Evolutionary conservation across 2,113 vertebrate species (phyloP), one percentile per base, ranked within the genome.

Genomic region (Oceanodroma tethys): DNA sequence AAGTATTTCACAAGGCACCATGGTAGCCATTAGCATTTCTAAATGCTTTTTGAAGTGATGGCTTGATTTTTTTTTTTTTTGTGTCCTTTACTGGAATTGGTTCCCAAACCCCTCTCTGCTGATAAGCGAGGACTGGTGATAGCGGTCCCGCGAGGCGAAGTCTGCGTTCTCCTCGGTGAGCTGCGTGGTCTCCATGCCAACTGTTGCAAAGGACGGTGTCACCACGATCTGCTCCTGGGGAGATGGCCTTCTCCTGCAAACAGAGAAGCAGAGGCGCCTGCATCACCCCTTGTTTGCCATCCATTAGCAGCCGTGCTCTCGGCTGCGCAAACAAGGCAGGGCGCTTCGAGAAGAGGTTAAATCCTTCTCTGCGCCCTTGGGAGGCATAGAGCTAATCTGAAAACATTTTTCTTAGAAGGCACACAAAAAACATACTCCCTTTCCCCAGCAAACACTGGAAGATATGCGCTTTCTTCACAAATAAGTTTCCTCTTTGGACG

Each of bases 121-220:
- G 97, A 99, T 96, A 38, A 98, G 92, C 0, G 98, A 99, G 56
- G 99, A 99, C 62, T 98, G 99, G 97, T 99, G 99, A 84, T 98
- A 99, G 65, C 98, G 99, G 88, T 99, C 99, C 66, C 99, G 98
- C 1, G 98, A 98, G 81, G 99, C 99, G 6, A 99, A 99, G 98
- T 99, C 99, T 6, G 97, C 84, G 6, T 99, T 99, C 97, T 99
- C 99, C 96, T 99, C 98, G 0, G 99, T 99, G 94, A 99, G 98
- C 97, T 99, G 99, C 45, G 98, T 98, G 97, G 99, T 99, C 98
- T 98, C 98, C 98, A 99, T 98, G 83, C 98, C 99, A 34, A 99
- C 98, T 73, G 96, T 97, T 11, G 97, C 98, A 95, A 99, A 97
- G 96, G 99, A 98, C 0, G 99, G 99, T 4, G 99, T 99, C 98